A percentile compares a stretch with the other conserved stretches of the same genome.
Evolutionary conservation across 2,797 vertebrate genomes (phyloP).

Genomic region (Molossus molossus): DNA sequence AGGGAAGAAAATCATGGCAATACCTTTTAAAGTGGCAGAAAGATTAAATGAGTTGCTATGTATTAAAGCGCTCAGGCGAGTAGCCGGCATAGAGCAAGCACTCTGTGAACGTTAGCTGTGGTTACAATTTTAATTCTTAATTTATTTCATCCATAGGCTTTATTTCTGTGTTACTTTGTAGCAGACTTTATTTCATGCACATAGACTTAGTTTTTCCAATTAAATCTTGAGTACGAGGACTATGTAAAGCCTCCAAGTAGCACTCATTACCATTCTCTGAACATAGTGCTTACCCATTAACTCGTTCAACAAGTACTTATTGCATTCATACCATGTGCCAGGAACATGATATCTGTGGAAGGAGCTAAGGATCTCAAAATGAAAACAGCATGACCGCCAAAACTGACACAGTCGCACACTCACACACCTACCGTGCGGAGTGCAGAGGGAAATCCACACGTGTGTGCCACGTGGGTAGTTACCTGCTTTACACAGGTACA

Average conservation of each 20-base stretch:
- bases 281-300: neutral
- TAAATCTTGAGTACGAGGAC: constrained; percentile 36
- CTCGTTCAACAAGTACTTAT: neutral
- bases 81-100: neutral
- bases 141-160: constrained; percentile 41
- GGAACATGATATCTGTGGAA: constrained; percentile 25
- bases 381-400: neutral
- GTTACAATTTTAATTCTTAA: neutral
- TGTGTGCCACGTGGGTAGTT: neutral
- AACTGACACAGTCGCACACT: neutral
- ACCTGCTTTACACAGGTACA: neutral
- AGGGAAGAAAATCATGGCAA: neutral
- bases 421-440: neutral
- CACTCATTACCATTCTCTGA: constrained; percentile 5
- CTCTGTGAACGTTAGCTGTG: neutral
- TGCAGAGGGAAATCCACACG: neutral
- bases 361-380: neutral
- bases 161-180: constrained; percentile 39
- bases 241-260: constrained; percentile 10
- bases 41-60: neutral
- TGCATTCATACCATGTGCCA: neutral
- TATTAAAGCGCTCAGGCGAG: neutral
- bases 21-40: neutral
- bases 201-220: constrained; percentile 31
- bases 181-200: neutral